These are phyloP conservation scores for Eumerus sabulonum DNA, from an alignment of 2,888 invertebrate genomes.

Conservation along the genomic window DNA sequence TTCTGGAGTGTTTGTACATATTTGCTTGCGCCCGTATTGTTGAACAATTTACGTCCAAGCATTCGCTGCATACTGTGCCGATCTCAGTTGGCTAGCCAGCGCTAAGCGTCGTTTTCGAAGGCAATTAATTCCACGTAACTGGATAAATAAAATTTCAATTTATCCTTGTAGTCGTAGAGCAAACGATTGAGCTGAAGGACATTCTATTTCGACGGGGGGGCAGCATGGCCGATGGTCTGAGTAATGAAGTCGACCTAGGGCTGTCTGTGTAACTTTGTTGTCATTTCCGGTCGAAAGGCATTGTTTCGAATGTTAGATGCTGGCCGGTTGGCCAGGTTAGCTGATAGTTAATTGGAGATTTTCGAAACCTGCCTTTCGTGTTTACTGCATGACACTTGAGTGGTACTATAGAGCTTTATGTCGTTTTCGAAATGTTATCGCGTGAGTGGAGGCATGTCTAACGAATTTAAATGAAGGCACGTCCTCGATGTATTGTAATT, in stretches of 20 bases:
- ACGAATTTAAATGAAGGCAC: constrained; percentile 46
- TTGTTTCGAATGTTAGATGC: neutral
- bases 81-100: constrained; percentile 29
- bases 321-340: neutral
- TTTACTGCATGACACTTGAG: constrained; percentile 3
- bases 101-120: constrained; percentile 46
- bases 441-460: constrained; percentile 11
- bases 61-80: constrained; percentile 8
- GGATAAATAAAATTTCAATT: constrained; percentile 62
- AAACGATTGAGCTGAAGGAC: neutral
- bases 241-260: neutral
- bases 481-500: constrained; percentile 20
- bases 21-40: no score
- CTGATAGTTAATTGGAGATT: neutral
- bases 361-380: constrained; percentile 2
- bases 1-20: no score
- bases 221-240: no score
- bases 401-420: neutral
- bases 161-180: constrained; percentile 1
- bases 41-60: neutral
- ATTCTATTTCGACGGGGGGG: neutral
- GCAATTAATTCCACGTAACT: constrained; percentile 63
- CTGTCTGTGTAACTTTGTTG: constrained; percentile 14
- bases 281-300: constrained; percentile 7
- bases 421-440: neutral